These are phyloP conservation scores for Lepisosteus osseus DNA, from an alignment of 2,113 vertebrate genomes.

Conservation along the genomic window DNA sequence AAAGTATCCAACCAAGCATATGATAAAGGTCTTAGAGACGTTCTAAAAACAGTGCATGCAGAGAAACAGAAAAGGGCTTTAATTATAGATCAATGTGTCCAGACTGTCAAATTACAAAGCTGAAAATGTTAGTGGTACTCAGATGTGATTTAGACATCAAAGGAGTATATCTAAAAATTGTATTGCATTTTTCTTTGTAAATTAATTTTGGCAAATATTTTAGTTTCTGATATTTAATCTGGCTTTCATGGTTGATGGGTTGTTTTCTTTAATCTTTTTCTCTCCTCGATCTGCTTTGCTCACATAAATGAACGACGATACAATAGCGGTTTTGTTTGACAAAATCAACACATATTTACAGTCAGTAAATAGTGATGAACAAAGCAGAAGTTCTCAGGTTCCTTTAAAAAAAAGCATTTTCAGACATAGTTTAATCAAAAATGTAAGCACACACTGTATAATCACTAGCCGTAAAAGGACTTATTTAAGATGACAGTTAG, in stretches of 20 bases:
- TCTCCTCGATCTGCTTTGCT: constrained; percentile 19
- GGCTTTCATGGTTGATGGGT: constrained; percentile 24
- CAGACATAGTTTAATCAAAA: constrained; percentile 4
- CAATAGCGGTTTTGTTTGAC: constrained; percentile 29
- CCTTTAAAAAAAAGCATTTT: constrained; percentile 25
- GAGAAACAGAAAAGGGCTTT: constrained; percentile 19
- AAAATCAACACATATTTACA: constrained; percentile 28
- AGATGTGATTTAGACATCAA: constrained; percentile 34
- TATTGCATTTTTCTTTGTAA: background rate
- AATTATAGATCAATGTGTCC: constrained; percentile 27
- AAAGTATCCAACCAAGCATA: constrained; percentile 12
- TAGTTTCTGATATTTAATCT: constrained; percentile 28
- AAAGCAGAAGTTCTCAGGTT: constrained; percentile 18
- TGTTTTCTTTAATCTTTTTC: constrained; percentile 25
- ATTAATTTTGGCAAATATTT: background rate
- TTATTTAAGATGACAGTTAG: constrained; percentile 26
- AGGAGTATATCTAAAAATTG: constrained; percentile 14
- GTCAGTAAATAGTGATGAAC: constrained; percentile 12
- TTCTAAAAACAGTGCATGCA: constrained; percentile 12
- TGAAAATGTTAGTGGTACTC: constrained; percentile 35
- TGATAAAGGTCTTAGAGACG: constrained; percentile 18
- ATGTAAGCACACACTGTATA: constrained; percentile 12
- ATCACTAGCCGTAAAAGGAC: constrained; percentile 9
- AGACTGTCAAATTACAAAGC: constrained; percentile 36
- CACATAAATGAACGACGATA: constrained; percentile 22